A percentile compares a stretch with the other conserved stretches of the same genome.
Conservation (phyloP, 2,888 invertebrate species). For the Ypsolopha scabrella region DNA sequence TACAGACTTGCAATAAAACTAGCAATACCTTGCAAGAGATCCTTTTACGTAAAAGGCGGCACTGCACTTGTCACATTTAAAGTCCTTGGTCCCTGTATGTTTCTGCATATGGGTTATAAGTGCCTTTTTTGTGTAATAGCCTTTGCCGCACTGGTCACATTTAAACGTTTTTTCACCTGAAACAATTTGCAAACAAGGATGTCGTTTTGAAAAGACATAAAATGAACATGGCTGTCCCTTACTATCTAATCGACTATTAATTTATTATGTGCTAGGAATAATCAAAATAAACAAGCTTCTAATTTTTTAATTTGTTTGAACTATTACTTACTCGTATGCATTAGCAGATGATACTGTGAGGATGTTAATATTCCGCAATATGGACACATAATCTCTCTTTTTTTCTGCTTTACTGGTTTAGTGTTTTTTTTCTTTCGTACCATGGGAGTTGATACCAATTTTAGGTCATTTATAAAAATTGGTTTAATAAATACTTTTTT, state of each 20-base stretch:
- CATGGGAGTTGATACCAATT: slow-evolving; percentile 9
- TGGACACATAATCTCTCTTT: slow-evolving; percentile 25
- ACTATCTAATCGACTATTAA: not conserved
- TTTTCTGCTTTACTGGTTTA: slow-evolving; percentile 8
- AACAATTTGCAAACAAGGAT: slow-evolving; percentile 7
- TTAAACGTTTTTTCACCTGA: slow-evolving; percentile 29
- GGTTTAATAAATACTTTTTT: too few relatives aligned
- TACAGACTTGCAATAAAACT: not conserved
- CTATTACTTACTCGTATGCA: slow-evolving; percentile 26
- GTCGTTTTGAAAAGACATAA: not conserved
- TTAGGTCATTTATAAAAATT: not conserved
- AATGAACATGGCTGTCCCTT: not conserved
- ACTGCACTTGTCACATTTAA: slow-evolving; percentile 36
- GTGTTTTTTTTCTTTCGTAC: slow-evolving; percentile 3
- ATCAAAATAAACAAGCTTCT: not conserved
- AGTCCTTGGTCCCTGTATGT: slow-evolving; percentile 15
- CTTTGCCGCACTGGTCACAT: slow-evolving; percentile 32
- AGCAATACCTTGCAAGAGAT: slow-evolving; percentile 22
- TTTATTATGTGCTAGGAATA: slow-evolving; percentile 1
- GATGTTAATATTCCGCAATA: slow-evolving; percentile 34
- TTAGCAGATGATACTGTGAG: slow-evolving; percentile 26
- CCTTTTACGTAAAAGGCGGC: slow-evolving; percentile 20
- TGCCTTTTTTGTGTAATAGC: slow-evolving; percentile 14
- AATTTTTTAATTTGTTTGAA: not conserved
- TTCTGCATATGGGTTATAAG: slow-evolving; percentile 18